Evolutionary conservation across 1,140 invertebrate genomes (phyloP).

Genomic region (Trissolcus basalis): DNA sequence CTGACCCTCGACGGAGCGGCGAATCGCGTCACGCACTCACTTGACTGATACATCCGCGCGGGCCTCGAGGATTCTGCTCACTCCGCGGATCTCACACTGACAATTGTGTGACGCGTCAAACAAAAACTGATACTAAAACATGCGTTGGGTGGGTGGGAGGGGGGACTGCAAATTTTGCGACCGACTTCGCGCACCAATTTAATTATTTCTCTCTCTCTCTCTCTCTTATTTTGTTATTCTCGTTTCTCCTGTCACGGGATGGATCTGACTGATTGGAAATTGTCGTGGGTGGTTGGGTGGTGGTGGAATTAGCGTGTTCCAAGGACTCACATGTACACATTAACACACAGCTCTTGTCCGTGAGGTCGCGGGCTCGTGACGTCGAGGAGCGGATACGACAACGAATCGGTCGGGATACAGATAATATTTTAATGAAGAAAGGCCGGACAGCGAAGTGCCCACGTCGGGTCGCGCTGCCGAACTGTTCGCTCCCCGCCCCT

Average conservation of each 20-base stretch:
- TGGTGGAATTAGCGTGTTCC: conserved; percentile 45
- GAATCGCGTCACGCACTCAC: conserved; percentile 47
- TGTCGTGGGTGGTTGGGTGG: too few species aligned
- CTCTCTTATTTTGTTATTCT: too few species aligned
- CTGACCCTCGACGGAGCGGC: conserved; percentile 28
- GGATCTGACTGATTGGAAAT: too few species aligned
- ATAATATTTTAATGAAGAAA: conserved; percentile 76
- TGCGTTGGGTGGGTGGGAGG: too few species aligned
- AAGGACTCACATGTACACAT: conserved; percentile 18
- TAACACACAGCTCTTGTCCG: conserved; percentile 33
- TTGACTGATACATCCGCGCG: conserved; percentile 16
- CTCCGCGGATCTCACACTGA: too few species aligned
- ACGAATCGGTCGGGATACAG: conserved; percentile 55
- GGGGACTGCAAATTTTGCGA: too few species aligned
- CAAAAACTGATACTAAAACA: too few species aligned
- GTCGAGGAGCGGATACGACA: conserved; percentile 23
- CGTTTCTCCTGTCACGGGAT: too few species aligned
- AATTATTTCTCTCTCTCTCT: too few species aligned
- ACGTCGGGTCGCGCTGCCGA: conserved; percentile 76
- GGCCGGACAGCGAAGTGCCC: conserved; percentile 76
- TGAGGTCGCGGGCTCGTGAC: too few species aligned
- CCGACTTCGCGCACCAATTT: too few species aligned
- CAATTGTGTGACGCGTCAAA: too few species aligned
- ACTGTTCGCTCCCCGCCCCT: conserved; percentile 75
- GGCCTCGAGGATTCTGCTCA: background rate